These are phyloP conservation scores for Oxyura jamaicensis DNA, from an alignment of 2,113 vertebrate species.

Conservation along the genomic window DNA sequence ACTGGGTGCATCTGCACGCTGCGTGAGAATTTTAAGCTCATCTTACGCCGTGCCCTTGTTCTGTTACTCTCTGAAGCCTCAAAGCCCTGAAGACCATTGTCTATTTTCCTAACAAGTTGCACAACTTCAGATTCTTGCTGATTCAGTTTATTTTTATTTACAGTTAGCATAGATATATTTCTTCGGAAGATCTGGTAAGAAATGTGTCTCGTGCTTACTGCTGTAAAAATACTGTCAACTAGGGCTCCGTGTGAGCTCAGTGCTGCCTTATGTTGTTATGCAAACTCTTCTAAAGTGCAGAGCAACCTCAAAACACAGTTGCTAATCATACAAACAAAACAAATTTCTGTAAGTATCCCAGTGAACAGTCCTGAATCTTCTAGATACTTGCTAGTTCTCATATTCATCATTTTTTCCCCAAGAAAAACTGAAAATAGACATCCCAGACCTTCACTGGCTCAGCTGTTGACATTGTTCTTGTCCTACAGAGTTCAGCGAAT, in stretches of 20 bases:
- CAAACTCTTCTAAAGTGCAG: neutral
- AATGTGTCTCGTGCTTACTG: neutral
- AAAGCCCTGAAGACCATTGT: neutral
- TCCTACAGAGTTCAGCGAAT: neutral
- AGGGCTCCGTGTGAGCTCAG: neutral
- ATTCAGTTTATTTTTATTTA: neutral
- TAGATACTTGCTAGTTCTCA: neutral
- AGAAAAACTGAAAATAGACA: neutral
- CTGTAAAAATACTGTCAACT: neutral
- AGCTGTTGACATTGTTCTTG: neutral
- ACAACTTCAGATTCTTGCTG: neutral
- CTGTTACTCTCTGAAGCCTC: neutral
- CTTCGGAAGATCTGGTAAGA: neutral
- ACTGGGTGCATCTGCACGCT: neutral
- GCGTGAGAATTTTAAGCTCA: neutral
- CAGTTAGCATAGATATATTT: neutral
- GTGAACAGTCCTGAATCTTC: neutral
- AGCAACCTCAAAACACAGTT: neutral
- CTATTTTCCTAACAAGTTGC: neutral
- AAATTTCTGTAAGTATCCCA: neutral
- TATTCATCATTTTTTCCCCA: neutral
- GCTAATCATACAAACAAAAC: neutral
- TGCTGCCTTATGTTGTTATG: neutral
- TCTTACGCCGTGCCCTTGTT: neutral
- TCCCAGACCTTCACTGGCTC: neutral